Conservation (phyloP, 2,113 vertebrate species). For the Pedetes capensis region DNA sequence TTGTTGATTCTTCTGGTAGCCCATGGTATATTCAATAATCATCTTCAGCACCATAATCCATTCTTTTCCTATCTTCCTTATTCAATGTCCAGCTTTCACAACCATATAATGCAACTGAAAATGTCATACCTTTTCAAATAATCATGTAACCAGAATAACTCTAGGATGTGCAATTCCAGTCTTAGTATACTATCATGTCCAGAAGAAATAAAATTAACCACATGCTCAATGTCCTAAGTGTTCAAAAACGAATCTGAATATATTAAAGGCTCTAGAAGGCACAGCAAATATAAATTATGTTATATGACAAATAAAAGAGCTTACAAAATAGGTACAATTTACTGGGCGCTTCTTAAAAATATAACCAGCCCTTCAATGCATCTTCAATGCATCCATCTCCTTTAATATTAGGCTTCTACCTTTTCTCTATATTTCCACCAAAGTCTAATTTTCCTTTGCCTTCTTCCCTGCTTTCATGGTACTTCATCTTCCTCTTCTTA, state of each 20-base stretch:
- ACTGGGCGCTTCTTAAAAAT: background rate
- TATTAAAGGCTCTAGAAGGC: background rate
- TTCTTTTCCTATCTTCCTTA: too few relatives aligned
- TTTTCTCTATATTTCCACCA: too few relatives aligned
- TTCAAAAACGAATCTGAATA: background rate
- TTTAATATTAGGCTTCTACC: rapidly evolving
- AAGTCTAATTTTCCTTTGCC: background rate
- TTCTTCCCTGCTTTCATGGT: background rate
- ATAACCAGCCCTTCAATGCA: background rate
- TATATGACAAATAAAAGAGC: background rate
- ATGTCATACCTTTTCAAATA: background rate
- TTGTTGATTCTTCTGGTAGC: too few relatives aligned
- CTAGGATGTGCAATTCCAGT: background rate
- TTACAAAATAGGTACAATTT: background rate
- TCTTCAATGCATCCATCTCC: background rate
- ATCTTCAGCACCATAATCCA: too few relatives aligned
- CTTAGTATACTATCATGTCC: background rate
- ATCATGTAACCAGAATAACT: background rate
- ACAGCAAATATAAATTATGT: background rate
- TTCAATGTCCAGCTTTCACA: too few relatives aligned
- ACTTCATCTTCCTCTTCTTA: background rate
- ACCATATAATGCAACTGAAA: too few relatives aligned
- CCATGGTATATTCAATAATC: too few relatives aligned
- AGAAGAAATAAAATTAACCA: background rate
- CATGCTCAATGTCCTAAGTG: background rate